Evolutionary conservation across 2,797 vertebrate genomes (phyloP).

Genomic region (Arrhamphus sclerolepis): DNA sequence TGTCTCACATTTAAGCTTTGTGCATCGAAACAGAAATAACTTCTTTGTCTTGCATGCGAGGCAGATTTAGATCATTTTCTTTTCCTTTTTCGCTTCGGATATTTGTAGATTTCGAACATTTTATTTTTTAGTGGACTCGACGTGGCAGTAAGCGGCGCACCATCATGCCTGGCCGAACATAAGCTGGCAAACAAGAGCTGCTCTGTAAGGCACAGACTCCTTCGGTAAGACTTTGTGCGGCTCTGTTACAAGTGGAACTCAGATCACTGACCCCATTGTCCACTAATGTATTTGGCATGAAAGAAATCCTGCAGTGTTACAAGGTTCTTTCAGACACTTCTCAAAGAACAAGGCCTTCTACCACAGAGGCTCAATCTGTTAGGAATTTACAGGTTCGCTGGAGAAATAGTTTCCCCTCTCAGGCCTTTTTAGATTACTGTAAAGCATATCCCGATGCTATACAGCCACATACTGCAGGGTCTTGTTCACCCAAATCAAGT

Average conservation of each 20-base stretch:
- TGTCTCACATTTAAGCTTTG: slow-evolving; percentile 16
- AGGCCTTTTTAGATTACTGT: neutral
- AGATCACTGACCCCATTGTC: slow-evolving; percentile 71
- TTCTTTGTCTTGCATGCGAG: slow-evolving; percentile 9
- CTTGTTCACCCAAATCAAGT: neutral
- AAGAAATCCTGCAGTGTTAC: slow-evolving; percentile 64
- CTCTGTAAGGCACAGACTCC: slow-evolving; percentile 44
- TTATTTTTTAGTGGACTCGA: slow-evolving; percentile 17
- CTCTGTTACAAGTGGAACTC: slow-evolving; percentile 63
- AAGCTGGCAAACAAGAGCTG: slow-evolving; percentile 43
- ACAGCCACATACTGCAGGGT: neutral
- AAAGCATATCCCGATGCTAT: neutral
- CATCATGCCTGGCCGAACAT: slow-evolving; percentile 37
- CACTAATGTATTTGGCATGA: slow-evolving; percentile 55
- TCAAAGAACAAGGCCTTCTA: slow-evolving; percentile 50
- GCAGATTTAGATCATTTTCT: slow-evolving; percentile 13
- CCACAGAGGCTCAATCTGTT: slow-evolving; percentile 55
- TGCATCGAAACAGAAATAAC: slow-evolving; percentile 12
- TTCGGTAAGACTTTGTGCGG: slow-evolving; percentile 47
- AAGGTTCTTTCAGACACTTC: slow-evolving; percentile 60
- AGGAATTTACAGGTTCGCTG: slow-evolving; percentile 55
- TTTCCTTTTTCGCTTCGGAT: slow-evolving; percentile 12
- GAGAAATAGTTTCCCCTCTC: slow-evolving; percentile 32
- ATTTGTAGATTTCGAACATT: slow-evolving; percentile 30
- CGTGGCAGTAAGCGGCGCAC: slow-evolving; percentile 33